Evolutionary conservation across 1,140 invertebrate species (phyloP), one percentile per base, ranked within the genome.

Genomic region (Mya arenaria): DNA sequence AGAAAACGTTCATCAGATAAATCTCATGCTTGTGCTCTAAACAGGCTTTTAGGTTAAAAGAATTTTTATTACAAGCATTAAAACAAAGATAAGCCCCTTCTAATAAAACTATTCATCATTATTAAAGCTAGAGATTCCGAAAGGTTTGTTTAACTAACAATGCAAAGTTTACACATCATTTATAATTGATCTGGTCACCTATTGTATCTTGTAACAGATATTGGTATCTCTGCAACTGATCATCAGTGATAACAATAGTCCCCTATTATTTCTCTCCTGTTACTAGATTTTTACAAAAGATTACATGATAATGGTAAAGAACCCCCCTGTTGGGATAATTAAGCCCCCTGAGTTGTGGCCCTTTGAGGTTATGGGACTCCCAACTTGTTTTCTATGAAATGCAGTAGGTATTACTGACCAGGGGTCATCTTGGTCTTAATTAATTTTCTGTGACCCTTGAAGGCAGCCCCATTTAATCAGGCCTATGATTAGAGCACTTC

Each of bases 361-460:
- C n/a, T n/a, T n/a, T n/a, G n/a, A n/a, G n/a, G n/a, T n/a, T n/a
- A n/a, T n/a, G n/a, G n/a, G n/a, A n/a, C n/a, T n/a, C n/a, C n/a
- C n/a, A n/a, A n/a, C n/a, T n/a, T n/a, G n/a, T n/a, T n/a, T n/a
- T n/a, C n/a, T n/a, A n/a, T n/a, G n/a, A n/a, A n/a, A n/a, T 72
- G 23, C 36, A 68, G 58, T 72, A 72, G 58, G 69, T 55, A 72
- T 58, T 32, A 19, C 69, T 32, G 32, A 52, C 34, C 4, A 63
- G 55, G 52, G 58, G 72, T 62, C 56, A 75, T 2, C 58, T 28
- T 41, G 10, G 56, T 75, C 39, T 41, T 30, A 75, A 75, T 75
- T 75, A 75, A 75, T 75, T 75, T 60, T 44, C 15, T 6, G 25
- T 63, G 58, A 63, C 73, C 73, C 73, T 30, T 65, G 48, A 32